Base-by-base conservation (phyloP, 1,140 invertebrate species). In the Glossosoma conforme region DNA sequence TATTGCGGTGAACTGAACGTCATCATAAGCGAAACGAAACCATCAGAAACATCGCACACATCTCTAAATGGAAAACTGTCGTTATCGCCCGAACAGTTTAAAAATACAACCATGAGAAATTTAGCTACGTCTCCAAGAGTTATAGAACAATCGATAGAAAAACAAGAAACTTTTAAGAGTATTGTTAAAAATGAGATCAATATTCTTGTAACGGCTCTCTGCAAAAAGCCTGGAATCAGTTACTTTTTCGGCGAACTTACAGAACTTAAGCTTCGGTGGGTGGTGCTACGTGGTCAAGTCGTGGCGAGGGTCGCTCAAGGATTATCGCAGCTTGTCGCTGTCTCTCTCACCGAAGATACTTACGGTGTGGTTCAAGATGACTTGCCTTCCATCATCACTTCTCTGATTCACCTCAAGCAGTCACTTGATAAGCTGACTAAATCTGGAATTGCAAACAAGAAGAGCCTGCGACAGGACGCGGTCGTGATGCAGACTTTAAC, bases 351-450 rank as follows among this genome's bases (percentile, higher is more conserved):
- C 6, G 87, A 91, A 70, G 89, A 91, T 68, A 77, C 75, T 45
- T 90, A 82, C 70, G 89, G 89, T 32, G 80, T 91, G 36, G 85
- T 87, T 3, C 88, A 89, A 61, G 85, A 84, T 64, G 85, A 89
- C 67, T 65, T 91, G 19, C 67, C 83, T 8, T 60, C 65, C 14
- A 79, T 91, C n/a, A 80, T 91, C 25, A 75, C 75, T 33, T 61
- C 76, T 5, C 59, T 91, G 1, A 61, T 89, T 3, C 71, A 72
- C 33, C 68, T 90, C 1, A 88, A 88, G 57, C 72, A 78, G 25
- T 77, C 77, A 54, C 58, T 89, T 22, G 86, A 89, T 45, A 87
- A 85, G 63, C 59, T 89, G 20, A 77, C 79, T 59, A 86, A 83
- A 64, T 74, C 79, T 25, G 77, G 79, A 28, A 65, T 81, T 20